Conservation (phyloP, 1,140 invertebrate genomes). For the Contarinia nasturtii region DNA sequence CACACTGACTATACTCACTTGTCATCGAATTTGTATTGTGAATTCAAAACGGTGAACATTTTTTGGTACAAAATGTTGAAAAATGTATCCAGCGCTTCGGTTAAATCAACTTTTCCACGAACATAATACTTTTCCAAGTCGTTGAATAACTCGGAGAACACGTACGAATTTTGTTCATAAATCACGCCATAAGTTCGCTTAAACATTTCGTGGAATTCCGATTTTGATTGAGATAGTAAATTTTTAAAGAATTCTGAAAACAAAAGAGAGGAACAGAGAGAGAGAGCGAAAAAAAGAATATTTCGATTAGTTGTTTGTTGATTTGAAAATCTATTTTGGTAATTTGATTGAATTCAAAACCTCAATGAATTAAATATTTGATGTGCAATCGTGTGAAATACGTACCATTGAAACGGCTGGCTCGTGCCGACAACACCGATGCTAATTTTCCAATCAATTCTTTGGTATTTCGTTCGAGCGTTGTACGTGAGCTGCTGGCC, state of each 20-base stretch:
- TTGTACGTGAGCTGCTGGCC: slow-evolving; percentile 19
- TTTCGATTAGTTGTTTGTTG: neutral
- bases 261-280: slow-evolving; percentile 5
- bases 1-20: slow-evolving; percentile 36
- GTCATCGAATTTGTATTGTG: slow-evolving; percentile 72
- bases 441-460: slow-evolving; percentile 25
- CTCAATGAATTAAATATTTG: neutral
- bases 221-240: slow-evolving; percentile 60
- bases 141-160: slow-evolving; percentile 81
- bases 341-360: neutral
- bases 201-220: slow-evolving; percentile 87
- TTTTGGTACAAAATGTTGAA: slow-evolving; percentile 84
- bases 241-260: slow-evolving; percentile 69
- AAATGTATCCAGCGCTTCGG: slow-evolving; percentile 77
- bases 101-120: slow-evolving; percentile 60
- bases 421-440: slow-evolving; percentile 24
- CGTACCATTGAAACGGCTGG: slow-evolving; percentile 30
- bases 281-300: neutral
- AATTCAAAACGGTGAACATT: slow-evolving; percentile 90
- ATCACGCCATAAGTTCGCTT: slow-evolving; percentile 84
- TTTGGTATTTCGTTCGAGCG: slow-evolving; percentile 19
- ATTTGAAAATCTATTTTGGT: slow-evolving; percentile 1
- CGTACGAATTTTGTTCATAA: slow-evolving; percentile 82
- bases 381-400: slow-evolving; percentile 1
- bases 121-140: slow-evolving; percentile 80